phyloP scores from a whole-genome alignment of 2,113 vertebrate genomes.

The Dendropsophus ebraccatus region DNA sequence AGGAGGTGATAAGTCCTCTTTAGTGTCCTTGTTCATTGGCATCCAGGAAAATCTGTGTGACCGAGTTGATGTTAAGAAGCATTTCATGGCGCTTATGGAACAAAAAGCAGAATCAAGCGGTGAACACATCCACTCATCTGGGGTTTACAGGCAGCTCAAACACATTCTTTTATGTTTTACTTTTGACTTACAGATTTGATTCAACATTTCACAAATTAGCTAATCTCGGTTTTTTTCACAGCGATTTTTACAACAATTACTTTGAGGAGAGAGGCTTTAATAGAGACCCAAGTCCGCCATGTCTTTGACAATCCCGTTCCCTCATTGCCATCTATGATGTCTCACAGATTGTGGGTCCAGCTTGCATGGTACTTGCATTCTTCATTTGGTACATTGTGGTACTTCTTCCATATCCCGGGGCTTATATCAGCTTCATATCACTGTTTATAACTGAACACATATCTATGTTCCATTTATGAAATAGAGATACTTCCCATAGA shows the following conservation, averaged over 20 bases:
- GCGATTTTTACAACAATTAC: constrained; percentile 58
- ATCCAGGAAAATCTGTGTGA: constrained; percentile 45
- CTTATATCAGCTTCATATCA: too few relatives aligned
- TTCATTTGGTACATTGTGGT: too few relatives aligned
- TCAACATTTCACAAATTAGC: constrained; percentile 54
- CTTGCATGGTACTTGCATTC: too few relatives aligned
- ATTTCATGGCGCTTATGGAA: constrained; percentile 47
- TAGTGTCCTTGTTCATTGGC: not conserved
- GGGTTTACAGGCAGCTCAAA: constrained; percentile 56
- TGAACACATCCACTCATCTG: constrained; percentile 48
- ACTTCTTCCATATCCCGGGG: too few relatives aligned
- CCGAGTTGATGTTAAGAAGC: constrained; percentile 37
- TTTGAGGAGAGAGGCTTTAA: constrained; percentile 46
- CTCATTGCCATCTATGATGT: too few relatives aligned
- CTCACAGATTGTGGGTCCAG: too few relatives aligned
- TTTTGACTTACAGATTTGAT: constrained; percentile 57
- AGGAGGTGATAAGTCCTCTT: not conserved
- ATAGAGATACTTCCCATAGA: too few relatives aligned
- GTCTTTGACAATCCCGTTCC: constrained; percentile 57
- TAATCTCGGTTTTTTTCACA: constrained; percentile 49
- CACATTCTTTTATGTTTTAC: constrained; percentile 63
- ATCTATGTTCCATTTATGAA: too few relatives aligned
- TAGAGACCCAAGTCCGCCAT: constrained; percentile 56
- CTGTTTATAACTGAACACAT: constrained; percentile 31
- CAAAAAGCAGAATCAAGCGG: constrained; percentile 36